Evolutionary conservation across 2,113 vertebrate genomes (phyloP).

Genomic region (Myxocyprinus asiaticus): DNA sequence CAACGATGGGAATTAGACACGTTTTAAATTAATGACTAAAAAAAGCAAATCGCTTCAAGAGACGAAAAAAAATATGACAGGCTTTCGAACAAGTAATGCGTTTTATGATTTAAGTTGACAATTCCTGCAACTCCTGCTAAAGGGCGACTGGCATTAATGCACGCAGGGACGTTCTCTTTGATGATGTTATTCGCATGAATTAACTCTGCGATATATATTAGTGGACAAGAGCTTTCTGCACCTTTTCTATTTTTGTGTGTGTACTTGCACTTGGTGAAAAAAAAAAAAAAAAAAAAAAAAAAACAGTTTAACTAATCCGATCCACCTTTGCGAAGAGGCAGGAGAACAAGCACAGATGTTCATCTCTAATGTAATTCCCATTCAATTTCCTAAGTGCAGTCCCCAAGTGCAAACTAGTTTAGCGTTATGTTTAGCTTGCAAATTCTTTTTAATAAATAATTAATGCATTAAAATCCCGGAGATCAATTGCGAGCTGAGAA

Average conservation of each 20-base stretch:
- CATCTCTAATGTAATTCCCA: constrained; percentile 90
- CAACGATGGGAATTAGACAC: constrained; percentile 25
- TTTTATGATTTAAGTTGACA: constrained; percentile 45
- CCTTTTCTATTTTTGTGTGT: constrained; percentile 44
- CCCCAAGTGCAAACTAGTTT: constrained; percentile 89
- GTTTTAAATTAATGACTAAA: constrained; percentile 48
- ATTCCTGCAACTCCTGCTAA: background rate
- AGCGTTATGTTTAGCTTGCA: constrained; percentile 92
- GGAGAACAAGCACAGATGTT: constrained; percentile 88
- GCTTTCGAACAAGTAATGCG: constrained; percentile 47
- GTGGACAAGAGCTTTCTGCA: constrained; percentile 48
- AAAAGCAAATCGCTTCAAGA: constrained; percentile 25
- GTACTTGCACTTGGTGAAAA: constrained; percentile 64
- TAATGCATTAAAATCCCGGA: constrained; percentile 87
- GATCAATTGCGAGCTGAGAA: constrained; percentile 88
- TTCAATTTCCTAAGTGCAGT: constrained; percentile 91
- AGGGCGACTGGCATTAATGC: background rate
- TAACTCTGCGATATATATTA: constrained; percentile 33
- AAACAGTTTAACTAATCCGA: constrained; percentile 84
- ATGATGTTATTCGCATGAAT: constrained; percentile 24
- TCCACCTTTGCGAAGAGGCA: constrained; percentile 82
- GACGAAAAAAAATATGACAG: constrained; percentile 10
- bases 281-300: constrained; percentile 28
- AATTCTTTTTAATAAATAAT: constrained; percentile 94
- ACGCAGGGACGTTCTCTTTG: background rate